Conservation (phyloP, 2,888 invertebrate genomes). For the Heliconius aoede region DNA sequence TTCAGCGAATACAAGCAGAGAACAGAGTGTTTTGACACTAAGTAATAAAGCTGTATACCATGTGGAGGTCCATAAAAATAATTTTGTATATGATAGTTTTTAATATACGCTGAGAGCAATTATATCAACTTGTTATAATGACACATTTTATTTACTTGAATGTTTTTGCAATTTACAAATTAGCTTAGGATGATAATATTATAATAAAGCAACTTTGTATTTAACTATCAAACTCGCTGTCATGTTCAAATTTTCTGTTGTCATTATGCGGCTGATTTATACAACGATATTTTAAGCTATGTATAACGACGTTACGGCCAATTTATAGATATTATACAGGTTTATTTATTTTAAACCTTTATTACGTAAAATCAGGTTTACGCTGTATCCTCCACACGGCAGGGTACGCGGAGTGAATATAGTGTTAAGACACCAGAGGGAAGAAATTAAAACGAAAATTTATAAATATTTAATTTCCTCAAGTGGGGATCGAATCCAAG, state of each 20-base stretch:
- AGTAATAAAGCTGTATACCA: neutral
- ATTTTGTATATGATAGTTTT: neutral
- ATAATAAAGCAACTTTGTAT: conserved; percentile 8
- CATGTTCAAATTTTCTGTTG: conserved; percentile 11
- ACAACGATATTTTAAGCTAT: conserved; percentile 1
- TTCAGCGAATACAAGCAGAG: neutral
- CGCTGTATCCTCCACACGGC: too few species aligned
- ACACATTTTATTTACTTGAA: neutral
- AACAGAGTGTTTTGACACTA: neutral
- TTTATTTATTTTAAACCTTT: neutral
- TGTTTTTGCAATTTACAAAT: conserved; percentile 1
- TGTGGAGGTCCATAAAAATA: neutral
- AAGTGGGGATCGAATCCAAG: too few species aligned
- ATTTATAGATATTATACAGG: neutral
- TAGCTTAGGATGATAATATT: neutral
- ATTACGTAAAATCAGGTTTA: too few species aligned
- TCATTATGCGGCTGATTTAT: conserved; percentile 7
- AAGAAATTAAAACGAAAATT: too few species aligned
- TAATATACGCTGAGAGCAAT: neutral
- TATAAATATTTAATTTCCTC: too few species aligned
- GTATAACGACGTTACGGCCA: neutral
- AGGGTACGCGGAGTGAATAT: too few species aligned
- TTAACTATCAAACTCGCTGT: conserved; percentile 1
- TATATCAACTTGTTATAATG: neutral
- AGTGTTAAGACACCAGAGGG: too few species aligned